Conservation (phyloP, 1,140 invertebrate species). For the Polypedilum pembai region DNA sequence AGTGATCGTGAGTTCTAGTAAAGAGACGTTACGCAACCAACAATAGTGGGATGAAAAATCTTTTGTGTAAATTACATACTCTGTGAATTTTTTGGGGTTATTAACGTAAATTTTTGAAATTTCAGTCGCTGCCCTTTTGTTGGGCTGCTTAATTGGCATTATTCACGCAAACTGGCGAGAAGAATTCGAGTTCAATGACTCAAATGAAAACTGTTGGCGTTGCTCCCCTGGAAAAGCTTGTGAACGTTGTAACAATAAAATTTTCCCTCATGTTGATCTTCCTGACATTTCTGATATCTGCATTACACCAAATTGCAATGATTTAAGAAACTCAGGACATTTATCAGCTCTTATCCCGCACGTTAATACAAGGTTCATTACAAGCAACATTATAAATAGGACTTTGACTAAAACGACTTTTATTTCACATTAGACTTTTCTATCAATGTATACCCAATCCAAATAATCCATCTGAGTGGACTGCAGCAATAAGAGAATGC, state of each 20-base stretch:
- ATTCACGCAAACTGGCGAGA: neutral
- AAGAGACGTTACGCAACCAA: neutral
- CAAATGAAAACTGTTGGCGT: neutral
- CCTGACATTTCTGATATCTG: neutral
- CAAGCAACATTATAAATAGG: neutral
- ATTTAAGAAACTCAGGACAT: neutral
- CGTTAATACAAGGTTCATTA: no score
- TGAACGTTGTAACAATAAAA: neutral
- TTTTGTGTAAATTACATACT: conserved; percentile 19
- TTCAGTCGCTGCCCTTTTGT: neutral
- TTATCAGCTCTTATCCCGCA: neutral
- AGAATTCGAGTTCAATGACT: neutral
- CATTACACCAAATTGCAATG: neutral
- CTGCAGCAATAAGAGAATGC: neutral
- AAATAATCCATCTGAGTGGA: neutral
- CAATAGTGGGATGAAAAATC: neutral
- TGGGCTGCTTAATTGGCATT: neutral
- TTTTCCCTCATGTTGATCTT: neutral
- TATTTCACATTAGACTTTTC: neutral
- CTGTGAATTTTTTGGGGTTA: neutral
- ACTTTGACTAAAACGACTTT: neutral
- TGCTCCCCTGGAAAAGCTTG: neutral
- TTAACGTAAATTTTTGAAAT: neutral
- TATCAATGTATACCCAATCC: neutral
- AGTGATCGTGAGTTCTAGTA: neutral